Base-by-base conservation (phyloP, 2,888 invertebrate species). In the Cephus runcator region DNA sequence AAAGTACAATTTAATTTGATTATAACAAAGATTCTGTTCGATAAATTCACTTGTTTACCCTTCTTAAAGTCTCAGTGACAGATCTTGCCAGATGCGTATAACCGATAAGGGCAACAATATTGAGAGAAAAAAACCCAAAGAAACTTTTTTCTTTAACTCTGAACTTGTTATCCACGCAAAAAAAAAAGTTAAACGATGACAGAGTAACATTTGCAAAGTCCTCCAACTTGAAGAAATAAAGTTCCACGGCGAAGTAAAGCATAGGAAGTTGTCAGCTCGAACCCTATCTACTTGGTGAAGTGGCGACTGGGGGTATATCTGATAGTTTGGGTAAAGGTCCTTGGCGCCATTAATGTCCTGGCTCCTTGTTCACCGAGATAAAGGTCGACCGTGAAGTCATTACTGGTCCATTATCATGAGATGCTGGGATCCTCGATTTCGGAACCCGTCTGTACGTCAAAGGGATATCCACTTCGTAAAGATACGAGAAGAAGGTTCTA, bases 391-490 rank as follows among this genome's bases (percentile, higher is more conserved):
- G 34, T 34, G 71, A 71, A 6, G 71, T 71, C 71, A 71, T 71
- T 71, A 71, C 71, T 31, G 71, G 33, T 71, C 71, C 71, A 71
- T 71, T 71, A 71, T 71, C 31, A 9, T 34, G 31, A 34, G 56
- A 56, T 2, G 23, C 56, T 23, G 56, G 23, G 23, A 2, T 9
- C 23, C 56, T 9, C 56, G 56, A 56, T 56, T 56, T 56, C 56
- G 56, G 56, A 76, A 56, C 34, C 73, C 15, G 75, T 76, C 75
- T 77, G 15, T 34, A 71, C 30, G 71, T 15, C 33, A 71, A 71
- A 31, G 30, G 33, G 30, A 34, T 30, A 9, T 34, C 71, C 71
- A 31, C 71, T 11, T 30, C 69, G 76, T 23, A 31, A 71, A 34
- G 36, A 71, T 78, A 69, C 68, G 34, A 12, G 35, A 33, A 11